Conservation (phyloP, 2,888 invertebrate species). For the Strigamia crassipes region DNA sequence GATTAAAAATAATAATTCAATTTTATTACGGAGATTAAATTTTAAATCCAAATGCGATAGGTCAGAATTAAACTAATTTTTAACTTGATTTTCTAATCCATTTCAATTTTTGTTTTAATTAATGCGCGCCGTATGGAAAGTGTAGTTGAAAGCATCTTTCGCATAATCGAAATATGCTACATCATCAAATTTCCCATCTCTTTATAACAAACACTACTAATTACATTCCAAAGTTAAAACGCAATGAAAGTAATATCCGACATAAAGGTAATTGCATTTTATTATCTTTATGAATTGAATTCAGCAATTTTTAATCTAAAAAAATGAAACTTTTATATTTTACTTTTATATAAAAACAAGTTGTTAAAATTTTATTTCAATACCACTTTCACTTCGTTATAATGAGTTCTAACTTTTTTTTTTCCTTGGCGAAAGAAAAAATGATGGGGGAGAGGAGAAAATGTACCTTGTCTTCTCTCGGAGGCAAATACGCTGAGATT, state of each 20-base stretch:
- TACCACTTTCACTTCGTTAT: constrained; percentile 4
- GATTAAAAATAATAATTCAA: too few species aligned
- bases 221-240: background rate
- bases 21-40: too few species aligned
- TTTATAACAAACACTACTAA: background rate
- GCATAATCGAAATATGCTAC: background rate
- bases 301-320: background rate
- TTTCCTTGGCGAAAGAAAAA: background rate
- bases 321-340: background rate
- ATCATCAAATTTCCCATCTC: background rate
- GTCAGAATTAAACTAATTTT: too few species aligned
- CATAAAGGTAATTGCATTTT: too few species aligned
- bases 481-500: constrained; percentile 30
- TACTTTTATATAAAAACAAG: background rate
- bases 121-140: background rate
- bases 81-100: too few species aligned
- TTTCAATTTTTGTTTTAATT: background rate
- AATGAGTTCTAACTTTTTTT: constrained; percentile 5
- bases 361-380: constrained; percentile 12
- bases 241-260: background rate
- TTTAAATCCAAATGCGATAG: too few species aligned
- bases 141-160: background rate
- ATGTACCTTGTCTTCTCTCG: constrained; percentile 30
- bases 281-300: too few species aligned
- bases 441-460: constrained; percentile 25